Conservation (phyloP, 2,113 vertebrate genomes). For the Speoplatyrhinus poulsoni region DNA sequence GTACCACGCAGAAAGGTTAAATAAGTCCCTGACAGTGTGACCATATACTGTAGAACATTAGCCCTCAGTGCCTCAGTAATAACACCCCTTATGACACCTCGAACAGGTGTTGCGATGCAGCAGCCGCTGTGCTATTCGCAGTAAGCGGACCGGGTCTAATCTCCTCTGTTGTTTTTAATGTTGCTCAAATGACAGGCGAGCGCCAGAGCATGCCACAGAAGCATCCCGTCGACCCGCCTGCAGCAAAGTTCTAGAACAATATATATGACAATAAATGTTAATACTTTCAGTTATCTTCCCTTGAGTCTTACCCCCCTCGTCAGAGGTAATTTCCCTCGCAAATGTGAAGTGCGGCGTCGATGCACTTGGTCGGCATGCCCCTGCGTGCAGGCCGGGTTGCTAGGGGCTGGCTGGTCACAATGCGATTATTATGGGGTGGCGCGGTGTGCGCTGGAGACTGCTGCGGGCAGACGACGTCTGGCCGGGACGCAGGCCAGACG, state of each 20-base stretch:
- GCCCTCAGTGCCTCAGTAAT: neutral
- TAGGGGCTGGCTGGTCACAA: conserved; percentile 30
- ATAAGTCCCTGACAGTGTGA: neutral
- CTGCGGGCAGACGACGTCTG: conserved; percentile 5
- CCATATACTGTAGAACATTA: neutral
- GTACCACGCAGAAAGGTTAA: neutral
- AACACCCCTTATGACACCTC: neutral
- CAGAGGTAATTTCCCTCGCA: neutral
- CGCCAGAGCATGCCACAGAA: conserved; percentile 2
- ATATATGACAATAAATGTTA: conserved; percentile 18
- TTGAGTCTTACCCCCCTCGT: conserved; percentile 1
- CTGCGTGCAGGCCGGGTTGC: conserved; percentile 2
- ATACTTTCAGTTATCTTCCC: conserved; percentile 6
- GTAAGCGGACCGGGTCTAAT: neutral
- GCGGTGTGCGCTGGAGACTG: conserved; percentile 10
- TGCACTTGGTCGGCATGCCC: neutral
- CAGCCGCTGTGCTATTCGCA: neutral
- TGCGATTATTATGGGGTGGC: conserved; percentile 14
- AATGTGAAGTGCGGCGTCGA: neutral
- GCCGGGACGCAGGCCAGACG: neutral
- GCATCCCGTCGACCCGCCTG: conserved; percentile 5
- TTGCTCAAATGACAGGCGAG: conserved; percentile 12
- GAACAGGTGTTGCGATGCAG: neutral
- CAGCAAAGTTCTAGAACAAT: neutral
- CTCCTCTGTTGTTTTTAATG: conserved; percentile 9